These are phyloP conservation scores for Drosophila bunnanda DNA, from an alignment of 2,888 invertebrate species.

Conservation along the genomic window DNA sequence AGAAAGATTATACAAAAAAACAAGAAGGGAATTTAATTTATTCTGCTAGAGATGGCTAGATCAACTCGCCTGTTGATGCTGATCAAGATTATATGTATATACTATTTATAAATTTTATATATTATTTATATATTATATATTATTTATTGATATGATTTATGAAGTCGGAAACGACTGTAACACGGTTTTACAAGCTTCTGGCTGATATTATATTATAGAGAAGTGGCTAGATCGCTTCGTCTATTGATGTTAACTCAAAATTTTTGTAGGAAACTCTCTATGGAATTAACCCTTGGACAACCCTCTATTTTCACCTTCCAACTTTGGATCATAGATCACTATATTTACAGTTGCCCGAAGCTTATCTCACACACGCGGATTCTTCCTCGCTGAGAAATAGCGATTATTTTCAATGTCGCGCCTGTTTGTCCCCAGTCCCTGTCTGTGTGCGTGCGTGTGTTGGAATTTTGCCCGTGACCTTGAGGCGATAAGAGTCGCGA, in stretches of 20 bases:
- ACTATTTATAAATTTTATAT: too few species aligned
- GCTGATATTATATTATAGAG: too few species aligned
- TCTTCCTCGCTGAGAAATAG: constrained; percentile 27
- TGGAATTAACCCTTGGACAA: constrained; percentile 7
- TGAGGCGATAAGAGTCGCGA: constrained; percentile 80
- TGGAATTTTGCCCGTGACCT: constrained; percentile 82
- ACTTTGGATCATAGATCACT: constrained; percentile 6
- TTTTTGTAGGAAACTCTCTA: not conserved
- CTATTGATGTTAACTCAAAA: not conserved
- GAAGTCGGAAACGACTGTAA: too few species aligned
- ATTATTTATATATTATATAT: too few species aligned
- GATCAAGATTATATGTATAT: too few species aligned
- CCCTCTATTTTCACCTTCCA: not conserved
- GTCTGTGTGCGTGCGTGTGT: constrained; percentile 27
- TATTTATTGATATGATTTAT: too few species aligned
- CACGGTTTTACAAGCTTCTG: too few species aligned
- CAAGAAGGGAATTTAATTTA: too few species aligned
- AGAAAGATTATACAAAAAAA: not conserved
- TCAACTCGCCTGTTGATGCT: too few species aligned
- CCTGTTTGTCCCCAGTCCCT: constrained; percentile 29
- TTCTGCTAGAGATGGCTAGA: too few species aligned
- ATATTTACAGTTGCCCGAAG: constrained; percentile 18
- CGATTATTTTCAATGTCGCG: constrained; percentile 78
- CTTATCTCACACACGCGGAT: constrained; percentile 26
- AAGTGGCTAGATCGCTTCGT: not conserved